Base-by-base conservation (phyloP, 1,140 invertebrate species). In the Drosophila bifasciata region DNA sequence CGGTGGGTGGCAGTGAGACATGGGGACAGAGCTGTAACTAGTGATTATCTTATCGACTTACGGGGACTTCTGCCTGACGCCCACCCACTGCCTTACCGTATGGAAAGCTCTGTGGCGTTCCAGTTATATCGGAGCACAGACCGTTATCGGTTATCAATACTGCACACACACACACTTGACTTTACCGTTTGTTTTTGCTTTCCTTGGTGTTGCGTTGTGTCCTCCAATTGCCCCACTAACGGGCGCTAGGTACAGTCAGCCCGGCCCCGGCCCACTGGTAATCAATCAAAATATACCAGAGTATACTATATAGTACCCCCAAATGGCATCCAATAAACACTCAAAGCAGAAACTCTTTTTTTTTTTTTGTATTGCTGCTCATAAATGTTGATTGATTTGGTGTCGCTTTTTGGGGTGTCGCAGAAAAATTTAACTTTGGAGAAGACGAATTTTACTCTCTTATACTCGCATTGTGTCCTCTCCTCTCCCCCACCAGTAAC, bases 301-400 rank as follows among this genome's bases (percentile, higher is more conserved):
- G 15, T 55, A 66, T 67, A 55, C 61, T 69, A 50, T 59, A 70
- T 19, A 46, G 0, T 21, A 3, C 3, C 44, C 44, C 19, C 13
- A 21, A 69, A 70, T 70, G 67, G 67, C 41, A 25, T 11, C 66
- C 66, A 71, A 74, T 74, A 73, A 74, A 74, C 68, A 71, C 60
- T 64, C 70, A 61, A 74, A 74, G 60, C 51, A 49, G 50, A 23
- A 36, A 52, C 41, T 23, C 52, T 62, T 36, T 58, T 51, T 39
- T 60, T 36, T 58, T 51, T 39, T 60, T 64, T 49, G 3, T 64
- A 73, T 71, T 44, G 56, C 25, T 32, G 32, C 25, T 40, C 69
- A 75, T 75, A 75, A 75, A 74, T 53, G 72, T 48, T 75, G 70
- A 75, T 75, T 74, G 60, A 74, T 75, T 52, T 40, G 25, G 69